A percentile compares a stretch with the other conserved stretches of the same genome.
These are phyloP conservation scores for Eupeodes latifasciatus DNA, from an alignment of 2,888 invertebrate genomes.

Conservation along the genomic window DNA sequence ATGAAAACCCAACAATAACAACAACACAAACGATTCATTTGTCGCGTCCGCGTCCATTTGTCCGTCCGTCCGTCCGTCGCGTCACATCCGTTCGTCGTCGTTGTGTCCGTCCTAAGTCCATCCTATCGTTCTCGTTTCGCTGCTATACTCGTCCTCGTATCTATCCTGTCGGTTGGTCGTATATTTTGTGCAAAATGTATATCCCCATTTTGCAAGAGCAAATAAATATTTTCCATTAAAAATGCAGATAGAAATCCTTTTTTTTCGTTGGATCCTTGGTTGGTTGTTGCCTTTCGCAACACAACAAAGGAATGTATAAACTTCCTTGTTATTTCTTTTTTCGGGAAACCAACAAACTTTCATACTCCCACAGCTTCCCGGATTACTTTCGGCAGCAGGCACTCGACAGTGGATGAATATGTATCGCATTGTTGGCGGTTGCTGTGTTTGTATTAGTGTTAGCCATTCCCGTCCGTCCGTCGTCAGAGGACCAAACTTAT, in stretches of 20 bases:
- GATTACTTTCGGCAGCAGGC: constrained; percentile 57
- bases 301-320: constrained; percentile 72
- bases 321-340: constrained; percentile 39
- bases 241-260: constrained; percentile 74
- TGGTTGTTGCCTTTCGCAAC: constrained; percentile 47
- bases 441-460: not conserved
- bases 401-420: constrained; percentile 68
- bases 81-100: too few species aligned
- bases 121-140: not conserved
- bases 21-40: not conserved
- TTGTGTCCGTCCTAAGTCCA: not conserved
- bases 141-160: not conserved
- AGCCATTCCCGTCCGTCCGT: not conserved
- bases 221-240: constrained; percentile 75
- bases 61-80: constrained; percentile 16
- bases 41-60: not conserved
- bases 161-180: constrained; percentile 4
- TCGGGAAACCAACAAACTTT: constrained; percentile 48
- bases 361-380: constrained; percentile 49
- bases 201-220: constrained; percentile 44
- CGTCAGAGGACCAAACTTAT: constrained; percentile 53
- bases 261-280: not conserved
- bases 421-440: constrained; percentile 42
- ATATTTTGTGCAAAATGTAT: constrained; percentile 19
- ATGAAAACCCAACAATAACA: constrained; percentile 5